A percentile compares a stretch with the other conserved stretches of the same genome.
These are phyloP conservation scores for Bos indicus DNA, from an alignment of 2,113 vertebrate species.

Conservation along the genomic window DNA sequence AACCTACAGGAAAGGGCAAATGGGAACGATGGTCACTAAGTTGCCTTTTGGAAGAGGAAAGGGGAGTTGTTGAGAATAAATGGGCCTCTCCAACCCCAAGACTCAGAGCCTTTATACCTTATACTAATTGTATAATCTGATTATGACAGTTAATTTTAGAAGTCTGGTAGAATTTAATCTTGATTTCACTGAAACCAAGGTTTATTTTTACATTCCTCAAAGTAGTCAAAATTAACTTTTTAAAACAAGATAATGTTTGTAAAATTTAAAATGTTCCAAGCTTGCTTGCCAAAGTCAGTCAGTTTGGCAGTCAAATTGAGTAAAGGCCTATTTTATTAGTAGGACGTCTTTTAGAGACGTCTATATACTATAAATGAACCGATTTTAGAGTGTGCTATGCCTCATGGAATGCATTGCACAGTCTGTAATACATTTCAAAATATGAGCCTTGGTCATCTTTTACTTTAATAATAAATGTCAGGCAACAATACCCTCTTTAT, in stretches of 20 bases:
- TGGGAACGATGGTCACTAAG: neutral
- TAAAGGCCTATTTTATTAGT: slow-evolving; percentile 43
- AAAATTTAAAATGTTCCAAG: slow-evolving; percentile 46
- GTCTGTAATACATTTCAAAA: slow-evolving; percentile 41
- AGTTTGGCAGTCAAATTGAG: slow-evolving; percentile 43
- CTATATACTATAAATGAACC: slow-evolving; percentile 1
- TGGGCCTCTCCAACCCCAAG: neutral
- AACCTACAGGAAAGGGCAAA: neutral
- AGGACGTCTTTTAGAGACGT: slow-evolving; percentile 11
- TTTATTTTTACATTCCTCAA: slow-evolving; percentile 52
- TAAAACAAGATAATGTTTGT: slow-evolving; percentile 54
- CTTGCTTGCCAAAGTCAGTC: slow-evolving; percentile 54
- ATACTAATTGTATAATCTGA: slow-evolving; percentile 25
- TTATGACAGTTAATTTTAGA: slow-evolving; percentile 53
- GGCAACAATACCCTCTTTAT: slow-evolving; percentile 37
- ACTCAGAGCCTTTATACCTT: neutral
- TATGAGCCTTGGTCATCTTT: neutral
- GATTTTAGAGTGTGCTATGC: slow-evolving; percentile 48
- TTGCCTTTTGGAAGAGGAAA: neutral
- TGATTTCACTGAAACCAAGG: slow-evolving; percentile 57
- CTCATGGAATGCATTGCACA: slow-evolving; percentile 48
- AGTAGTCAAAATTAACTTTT: slow-evolving; percentile 54
- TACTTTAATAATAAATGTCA: slow-evolving; percentile 43
- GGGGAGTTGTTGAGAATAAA: neutral
- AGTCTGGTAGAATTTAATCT: slow-evolving; percentile 39